Evolutionary conservation across 2,888 invertebrate species (phyloP).

Genomic region (Hypomecis atomaria): DNA sequence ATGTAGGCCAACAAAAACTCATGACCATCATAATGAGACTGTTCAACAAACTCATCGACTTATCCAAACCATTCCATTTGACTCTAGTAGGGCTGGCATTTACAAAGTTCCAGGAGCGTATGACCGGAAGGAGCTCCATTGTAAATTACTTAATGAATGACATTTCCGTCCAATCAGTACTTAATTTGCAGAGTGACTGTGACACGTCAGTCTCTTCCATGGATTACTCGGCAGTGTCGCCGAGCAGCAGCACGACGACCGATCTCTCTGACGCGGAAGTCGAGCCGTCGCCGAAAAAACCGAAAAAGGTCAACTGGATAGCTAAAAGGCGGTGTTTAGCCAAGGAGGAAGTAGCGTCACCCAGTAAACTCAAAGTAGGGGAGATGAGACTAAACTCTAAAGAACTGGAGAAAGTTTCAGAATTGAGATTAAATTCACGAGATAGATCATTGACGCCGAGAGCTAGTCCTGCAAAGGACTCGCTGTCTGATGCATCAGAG

Average conservation of each 20-base stretch:
- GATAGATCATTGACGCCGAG: conserved; percentile 76
- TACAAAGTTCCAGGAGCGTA: conserved; percentile 91
- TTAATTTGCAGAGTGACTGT: conserved; percentile 86
- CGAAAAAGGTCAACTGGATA: conserved; percentile 81
- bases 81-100: conserved; percentile 92
- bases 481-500: conserved; percentile 71
- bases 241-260: conserved; percentile 80
- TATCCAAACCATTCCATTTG: conserved; percentile 90
- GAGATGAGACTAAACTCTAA: conserved; percentile 87
- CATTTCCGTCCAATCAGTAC: conserved; percentile 91
- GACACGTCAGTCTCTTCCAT: conserved; percentile 76
- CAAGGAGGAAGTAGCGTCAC: conserved; percentile 85
- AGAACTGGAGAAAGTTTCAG: conserved; percentile 84
- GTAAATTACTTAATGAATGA: conserved; percentile 91
- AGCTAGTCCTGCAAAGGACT: conserved; percentile 78
- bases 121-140: conserved; percentile 88
- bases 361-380: conserved; percentile 88
- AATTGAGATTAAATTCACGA: conserved; percentile 74
- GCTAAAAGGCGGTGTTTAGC: conserved; percentile 78
- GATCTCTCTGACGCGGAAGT: conserved; percentile 88
- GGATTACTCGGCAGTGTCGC: conserved; percentile 79
- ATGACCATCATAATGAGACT: conserved; percentile 89
- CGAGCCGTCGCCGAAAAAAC: conserved; percentile 91
- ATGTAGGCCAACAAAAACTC: conserved; percentile 86
- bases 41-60: conserved; percentile 89